Conservation (phyloP, 2,888 invertebrate genomes). For the Eupithecia dodoneata region DNA sequence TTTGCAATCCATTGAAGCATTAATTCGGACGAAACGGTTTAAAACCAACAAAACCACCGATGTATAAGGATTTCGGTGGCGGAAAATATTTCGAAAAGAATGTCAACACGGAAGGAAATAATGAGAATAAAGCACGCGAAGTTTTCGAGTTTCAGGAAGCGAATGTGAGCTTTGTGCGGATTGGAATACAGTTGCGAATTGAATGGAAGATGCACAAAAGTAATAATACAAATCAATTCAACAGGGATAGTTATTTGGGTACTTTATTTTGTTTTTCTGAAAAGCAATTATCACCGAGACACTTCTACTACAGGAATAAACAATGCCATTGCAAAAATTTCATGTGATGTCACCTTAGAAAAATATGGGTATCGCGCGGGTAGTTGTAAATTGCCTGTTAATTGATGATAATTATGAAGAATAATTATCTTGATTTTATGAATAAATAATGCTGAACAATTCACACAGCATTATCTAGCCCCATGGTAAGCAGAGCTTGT, state of each 20-base stretch:
- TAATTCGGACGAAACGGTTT: not conserved
- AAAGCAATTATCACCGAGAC: not conserved
- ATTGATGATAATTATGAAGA: too few relatives aligned
- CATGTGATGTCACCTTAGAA: too few relatives aligned
- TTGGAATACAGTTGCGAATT: not conserved
- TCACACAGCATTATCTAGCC: too few relatives aligned
- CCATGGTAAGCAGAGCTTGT: too few relatives aligned
- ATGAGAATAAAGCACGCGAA: constrained; percentile 35
- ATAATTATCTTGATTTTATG: too few relatives aligned
- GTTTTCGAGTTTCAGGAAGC: constrained; percentile 7
- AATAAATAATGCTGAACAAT: too few relatives aligned
- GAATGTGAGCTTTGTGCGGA: not conserved
- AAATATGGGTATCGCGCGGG: too few relatives aligned
- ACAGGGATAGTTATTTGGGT: not conserved
- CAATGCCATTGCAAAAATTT: too few relatives aligned
- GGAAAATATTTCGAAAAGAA: constrained; percentile 37
- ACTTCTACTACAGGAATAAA: not conserved
- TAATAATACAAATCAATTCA: not conserved
- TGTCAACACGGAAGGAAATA: constrained; percentile 38
- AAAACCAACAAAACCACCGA: constrained; percentile 29
- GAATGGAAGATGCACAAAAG: not conserved
- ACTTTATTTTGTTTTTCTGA: not conserved
- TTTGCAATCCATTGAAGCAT: constrained; percentile 35
- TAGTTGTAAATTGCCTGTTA: too few relatives aligned
- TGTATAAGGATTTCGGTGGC: constrained; percentile 27